Percentiles rank a stretch among this genome's conserved stretches.
Conservation (phyloP, 2,797 vertebrate genomes). For the Takifugu ocellatus region DNA sequence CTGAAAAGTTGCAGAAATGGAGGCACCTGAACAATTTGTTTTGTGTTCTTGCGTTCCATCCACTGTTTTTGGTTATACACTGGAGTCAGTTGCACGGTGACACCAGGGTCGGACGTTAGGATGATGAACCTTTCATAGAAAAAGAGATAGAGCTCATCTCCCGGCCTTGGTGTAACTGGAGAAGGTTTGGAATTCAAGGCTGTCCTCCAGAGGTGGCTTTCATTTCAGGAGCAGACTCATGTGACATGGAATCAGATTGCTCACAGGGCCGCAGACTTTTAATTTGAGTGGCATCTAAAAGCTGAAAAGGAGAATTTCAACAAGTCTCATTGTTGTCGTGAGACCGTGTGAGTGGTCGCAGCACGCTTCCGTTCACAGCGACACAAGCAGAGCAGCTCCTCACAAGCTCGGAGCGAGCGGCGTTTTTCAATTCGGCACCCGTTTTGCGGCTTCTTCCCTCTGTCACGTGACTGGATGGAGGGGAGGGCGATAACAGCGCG, state of each 20-base stretch:
- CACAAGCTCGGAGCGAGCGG: conserved; percentile 1
- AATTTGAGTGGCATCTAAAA: too few species aligned
- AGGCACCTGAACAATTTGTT: too few species aligned
- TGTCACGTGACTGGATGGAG: conserved; percentile 1
- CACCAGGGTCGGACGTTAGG: too few species aligned
- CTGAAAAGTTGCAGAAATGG: too few species aligned
- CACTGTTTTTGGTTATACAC: too few species aligned
- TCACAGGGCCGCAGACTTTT: conserved; percentile 8
- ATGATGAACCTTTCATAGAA: too few species aligned
- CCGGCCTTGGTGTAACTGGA: conserved; percentile 22
- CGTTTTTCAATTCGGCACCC: conserved; percentile 30
- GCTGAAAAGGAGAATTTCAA: neutral
- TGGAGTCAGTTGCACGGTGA: too few species aligned
- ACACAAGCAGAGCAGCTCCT: neutral
- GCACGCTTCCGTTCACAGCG: conserved; percentile 4
- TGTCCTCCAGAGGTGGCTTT: conserved; percentile 31
- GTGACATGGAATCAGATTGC: conserved; percentile 35
- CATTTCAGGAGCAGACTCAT: conserved; percentile 44
- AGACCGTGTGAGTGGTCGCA: conserved; percentile 13
- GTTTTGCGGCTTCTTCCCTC: conserved; percentile 24
- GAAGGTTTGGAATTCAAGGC: conserved; percentile 52
- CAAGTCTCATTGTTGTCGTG: conserved; percentile 12
- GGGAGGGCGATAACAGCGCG: conserved; percentile 11
- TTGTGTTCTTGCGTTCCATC: too few species aligned
- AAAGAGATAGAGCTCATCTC: neutral